These are phyloP conservation scores for Anableps anableps DNA, from an alignment of 2,797 vertebrate species.

Conservation along the genomic window DNA sequence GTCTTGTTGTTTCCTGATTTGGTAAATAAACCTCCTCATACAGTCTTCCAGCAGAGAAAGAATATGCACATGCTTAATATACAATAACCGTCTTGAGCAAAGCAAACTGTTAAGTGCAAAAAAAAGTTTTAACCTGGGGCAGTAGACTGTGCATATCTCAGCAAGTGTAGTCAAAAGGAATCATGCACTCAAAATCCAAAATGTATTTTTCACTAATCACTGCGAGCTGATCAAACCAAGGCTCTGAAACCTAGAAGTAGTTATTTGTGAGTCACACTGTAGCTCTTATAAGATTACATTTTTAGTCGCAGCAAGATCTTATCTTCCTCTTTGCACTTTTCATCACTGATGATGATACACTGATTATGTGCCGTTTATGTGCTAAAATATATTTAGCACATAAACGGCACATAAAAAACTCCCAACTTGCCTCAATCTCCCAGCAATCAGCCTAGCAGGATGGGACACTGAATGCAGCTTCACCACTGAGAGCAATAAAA, in stretches of 20 bases:
- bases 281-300: no score
- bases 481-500: background rate
- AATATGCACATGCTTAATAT: no score
- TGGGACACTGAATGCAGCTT: background rate
- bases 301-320: no score
- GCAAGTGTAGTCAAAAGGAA: background rate
- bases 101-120: background rate
- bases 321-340: background rate
- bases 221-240: background rate
- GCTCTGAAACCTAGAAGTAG: slow-evolving; percentile 1
- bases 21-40: no score
- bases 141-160: background rate
- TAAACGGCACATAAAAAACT: background rate
- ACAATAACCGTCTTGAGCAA: background rate
- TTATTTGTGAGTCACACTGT: background rate
- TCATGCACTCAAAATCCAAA: background rate
- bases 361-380: no score
- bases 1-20: no score
- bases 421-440: background rate
- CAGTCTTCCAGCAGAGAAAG: no score
- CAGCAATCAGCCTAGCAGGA: background rate
- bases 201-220: background rate
- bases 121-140: background rate
- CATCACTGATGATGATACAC: background rate
- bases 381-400: background rate